Conservation (phyloP, 2,888 invertebrate species). For the Calameuta filiformis region DNA sequence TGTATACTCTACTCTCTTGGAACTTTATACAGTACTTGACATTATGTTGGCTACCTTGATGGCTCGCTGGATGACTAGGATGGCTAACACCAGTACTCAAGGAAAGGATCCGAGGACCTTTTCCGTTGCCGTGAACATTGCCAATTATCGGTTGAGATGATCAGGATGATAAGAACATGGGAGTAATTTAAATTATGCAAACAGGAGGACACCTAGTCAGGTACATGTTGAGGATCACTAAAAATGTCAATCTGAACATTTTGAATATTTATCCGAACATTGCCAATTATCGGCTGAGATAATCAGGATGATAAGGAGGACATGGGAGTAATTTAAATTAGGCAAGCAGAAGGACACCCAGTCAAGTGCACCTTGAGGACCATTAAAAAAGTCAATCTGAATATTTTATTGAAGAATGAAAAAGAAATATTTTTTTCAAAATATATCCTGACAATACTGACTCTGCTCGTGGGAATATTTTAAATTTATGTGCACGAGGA, state of each 20-base stretch:
- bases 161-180: too few species aligned
- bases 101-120: neutral
- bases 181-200: too few species aligned
- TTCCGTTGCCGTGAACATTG: neutral
- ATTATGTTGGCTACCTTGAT: neutral
- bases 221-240: neutral
- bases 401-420: neutral
- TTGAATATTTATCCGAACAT: too few species aligned
- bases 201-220: too few species aligned
- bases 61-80: neutral
- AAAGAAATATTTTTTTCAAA: neutral
- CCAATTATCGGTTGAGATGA: neutral
- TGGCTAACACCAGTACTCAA: neutral
- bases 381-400: neutral
- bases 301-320: too few species aligned
- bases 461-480: neutral
- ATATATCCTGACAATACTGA: neutral
- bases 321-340: too few species aligned
- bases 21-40: neutral
- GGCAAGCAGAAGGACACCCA: too few species aligned
- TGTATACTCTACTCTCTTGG: neutral
- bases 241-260: neutral
- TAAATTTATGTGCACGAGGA: neutral
- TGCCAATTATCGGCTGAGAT: too few species aligned
- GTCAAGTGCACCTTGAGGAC: neutral